Conservation (phyloP, 1,140 invertebrate genomes). For the Asobara japonica region DNA sequence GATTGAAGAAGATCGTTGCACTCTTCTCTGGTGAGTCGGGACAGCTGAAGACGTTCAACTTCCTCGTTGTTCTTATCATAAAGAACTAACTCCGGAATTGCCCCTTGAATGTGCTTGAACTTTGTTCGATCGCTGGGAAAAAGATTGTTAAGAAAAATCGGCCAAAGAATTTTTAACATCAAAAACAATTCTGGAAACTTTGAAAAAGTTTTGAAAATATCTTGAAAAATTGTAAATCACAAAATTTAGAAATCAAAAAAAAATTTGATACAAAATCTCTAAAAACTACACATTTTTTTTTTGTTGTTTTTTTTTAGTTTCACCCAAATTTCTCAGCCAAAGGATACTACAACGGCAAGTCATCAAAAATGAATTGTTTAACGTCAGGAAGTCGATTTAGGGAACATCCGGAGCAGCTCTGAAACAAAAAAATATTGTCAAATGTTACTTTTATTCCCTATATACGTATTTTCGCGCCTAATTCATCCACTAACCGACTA, state of each 20-base stretch:
- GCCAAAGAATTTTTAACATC: slow-evolving; percentile 3
- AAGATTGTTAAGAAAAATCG: not conserved
- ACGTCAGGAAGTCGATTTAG: slow-evolving; percentile 79
- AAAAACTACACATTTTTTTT: no score
- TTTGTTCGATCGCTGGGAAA: slow-evolving; percentile 68
- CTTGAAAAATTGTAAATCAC: no score
- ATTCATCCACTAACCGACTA: no score
- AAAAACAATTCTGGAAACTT: not conserved
- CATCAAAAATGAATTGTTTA: slow-evolving; percentile 79
- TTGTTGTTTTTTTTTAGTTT: no score
- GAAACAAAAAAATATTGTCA: slow-evolving; percentile 32
- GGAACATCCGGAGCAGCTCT: slow-evolving; percentile 82
- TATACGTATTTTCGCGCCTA: no score
- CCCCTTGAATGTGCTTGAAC: slow-evolving; percentile 76
- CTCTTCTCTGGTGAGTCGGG: slow-evolving; percentile 70
- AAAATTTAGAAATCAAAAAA: not conserved
- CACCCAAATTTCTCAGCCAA: slow-evolving; percentile 34
- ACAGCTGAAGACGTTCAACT: slow-evolving; percentile 72
- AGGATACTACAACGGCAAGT: slow-evolving; percentile 77
- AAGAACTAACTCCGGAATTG: slow-evolving; percentile 74
- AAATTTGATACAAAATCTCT: no score
- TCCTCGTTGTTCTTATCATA: slow-evolving; percentile 71
- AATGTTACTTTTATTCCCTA: no score
- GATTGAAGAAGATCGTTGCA: slow-evolving; percentile 74
- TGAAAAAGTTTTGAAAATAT: no score